A percentile compares a stretch with the other conserved stretches of the same genome.
Evolutionary conservation across 2,888 invertebrate genomes (phyloP).

Genomic region (Uloborus plumipes): DNA sequence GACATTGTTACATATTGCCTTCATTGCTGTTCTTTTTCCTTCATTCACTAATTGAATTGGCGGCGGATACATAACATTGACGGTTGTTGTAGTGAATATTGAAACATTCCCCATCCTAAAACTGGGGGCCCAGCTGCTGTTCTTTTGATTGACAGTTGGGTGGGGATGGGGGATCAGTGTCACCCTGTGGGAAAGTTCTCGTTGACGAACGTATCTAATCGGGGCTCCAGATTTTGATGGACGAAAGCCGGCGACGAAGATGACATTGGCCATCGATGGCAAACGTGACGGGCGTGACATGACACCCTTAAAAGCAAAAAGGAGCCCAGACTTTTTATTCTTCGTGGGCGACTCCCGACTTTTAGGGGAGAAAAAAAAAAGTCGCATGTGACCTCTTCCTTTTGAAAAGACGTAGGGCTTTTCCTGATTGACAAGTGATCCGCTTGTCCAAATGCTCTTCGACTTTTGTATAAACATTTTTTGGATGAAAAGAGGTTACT

Average conservation of each 20-base stretch:
- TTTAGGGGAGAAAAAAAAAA: slow-evolving; percentile 20
- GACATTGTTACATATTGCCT: too few relatives aligned
- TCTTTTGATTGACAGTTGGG: slow-evolving; percentile 48
- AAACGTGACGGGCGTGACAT: slow-evolving; percentile 61
- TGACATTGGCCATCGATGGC: slow-evolving; percentile 44
- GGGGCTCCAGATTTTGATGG: slow-evolving; percentile 46
- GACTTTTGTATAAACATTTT: slow-evolving; percentile 30
- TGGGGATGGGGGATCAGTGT: slow-evolving; percentile 51
- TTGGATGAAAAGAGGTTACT: slow-evolving; percentile 14
- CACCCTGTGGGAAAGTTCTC: slow-evolving; percentile 60
- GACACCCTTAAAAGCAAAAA: slow-evolving; percentile 13
- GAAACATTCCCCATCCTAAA: slow-evolving; percentile 45
- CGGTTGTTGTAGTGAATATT: slow-evolving; percentile 13
- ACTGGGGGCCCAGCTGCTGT: slow-evolving; percentile 35
- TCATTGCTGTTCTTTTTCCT: too few relatives aligned
- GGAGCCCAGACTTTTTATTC: slow-evolving; percentile 12
- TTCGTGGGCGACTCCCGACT: neutral
- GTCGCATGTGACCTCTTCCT: neutral
- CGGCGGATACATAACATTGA: too few relatives aligned
- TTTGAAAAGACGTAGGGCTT: slow-evolving; percentile 22
- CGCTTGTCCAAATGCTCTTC: slow-evolving; percentile 53
- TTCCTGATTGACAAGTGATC: slow-evolving; percentile 55
- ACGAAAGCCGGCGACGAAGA: slow-evolving; percentile 58
- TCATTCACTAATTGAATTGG: too few relatives aligned
- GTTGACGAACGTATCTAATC: slow-evolving; percentile 62